These are phyloP conservation scores for Pollenia griseotomentosa DNA, from an alignment of 2,888 invertebrate genomes.

Conservation along the genomic window DNA sequence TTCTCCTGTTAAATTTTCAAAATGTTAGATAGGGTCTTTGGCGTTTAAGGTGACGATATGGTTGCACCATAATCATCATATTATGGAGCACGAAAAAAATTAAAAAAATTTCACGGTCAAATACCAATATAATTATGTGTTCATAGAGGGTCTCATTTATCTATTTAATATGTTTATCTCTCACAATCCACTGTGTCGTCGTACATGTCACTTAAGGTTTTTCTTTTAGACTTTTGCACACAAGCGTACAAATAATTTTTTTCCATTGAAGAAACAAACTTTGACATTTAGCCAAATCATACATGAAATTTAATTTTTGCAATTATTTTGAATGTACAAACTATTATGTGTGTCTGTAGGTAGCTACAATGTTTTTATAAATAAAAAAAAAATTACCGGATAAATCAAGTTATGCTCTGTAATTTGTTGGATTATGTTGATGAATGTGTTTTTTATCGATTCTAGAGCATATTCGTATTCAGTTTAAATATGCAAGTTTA, in stretches of 20 bases:
- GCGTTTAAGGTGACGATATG: too few relatives aligned
- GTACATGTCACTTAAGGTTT: slow-evolving; percentile 15
- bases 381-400: slow-evolving; percentile 82
- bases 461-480: slow-evolving; percentile 9
- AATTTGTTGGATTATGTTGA: slow-evolving; percentile 83
- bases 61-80: not conserved
- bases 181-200: slow-evolving; percentile 6
- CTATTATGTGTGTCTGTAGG: not conserved
- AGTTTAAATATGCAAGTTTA: not conserved
- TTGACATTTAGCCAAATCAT: slow-evolving; percentile 57
- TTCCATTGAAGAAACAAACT: slow-evolving; percentile 54
- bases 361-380: slow-evolving; percentile 63
- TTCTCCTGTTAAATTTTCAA: too few relatives aligned
- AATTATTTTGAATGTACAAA: not conserved
- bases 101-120: slow-evolving; percentile 61
- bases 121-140: slow-evolving; percentile 63
- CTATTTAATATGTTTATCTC: slow-evolving; percentile 41
- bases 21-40: too few relatives aligned
- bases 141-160: slow-evolving; percentile 61
- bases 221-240: slow-evolving; percentile 30
- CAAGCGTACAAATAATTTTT: slow-evolving; percentile 45
- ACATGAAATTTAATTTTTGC: slow-evolving; percentile 18
- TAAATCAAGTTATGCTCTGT: slow-evolving; percentile 82
- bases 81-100: slow-evolving; percentile 2
- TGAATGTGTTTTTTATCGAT: slow-evolving; percentile 77